These are phyloP conservation scores for Lutraria rhynchaena DNA, from an alignment of 1,140 invertebrate species.

Conservation along the genomic window DNA sequence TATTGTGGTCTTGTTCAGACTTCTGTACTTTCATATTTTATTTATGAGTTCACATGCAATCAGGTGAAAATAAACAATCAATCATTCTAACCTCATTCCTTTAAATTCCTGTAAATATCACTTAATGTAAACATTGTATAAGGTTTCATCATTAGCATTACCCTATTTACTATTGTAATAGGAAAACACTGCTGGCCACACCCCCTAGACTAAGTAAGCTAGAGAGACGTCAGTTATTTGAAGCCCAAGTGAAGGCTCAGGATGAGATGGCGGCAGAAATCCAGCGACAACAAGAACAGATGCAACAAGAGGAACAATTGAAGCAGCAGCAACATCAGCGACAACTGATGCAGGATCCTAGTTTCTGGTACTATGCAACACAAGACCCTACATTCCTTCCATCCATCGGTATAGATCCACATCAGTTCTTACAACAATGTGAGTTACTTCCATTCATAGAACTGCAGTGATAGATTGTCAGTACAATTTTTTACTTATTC, in stretches of 20 bases:
- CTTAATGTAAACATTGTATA: background rate
- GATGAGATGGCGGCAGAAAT: slow-evolving; percentile 81
- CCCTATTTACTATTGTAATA: slow-evolving; percentile 59
- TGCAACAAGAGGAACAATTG: slow-evolving; percentile 57
- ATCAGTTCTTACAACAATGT: slow-evolving; percentile 52
- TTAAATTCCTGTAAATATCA: background rate
- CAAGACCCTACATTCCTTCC: slow-evolving; percentile 57
- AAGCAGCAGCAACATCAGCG: slow-evolving; percentile 62
- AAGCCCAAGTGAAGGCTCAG: slow-evolving; percentile 87
- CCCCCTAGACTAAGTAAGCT: slow-evolving; percentile 86
- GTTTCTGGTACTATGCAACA: slow-evolving; percentile 51
- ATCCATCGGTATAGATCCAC: slow-evolving; percentile 54
- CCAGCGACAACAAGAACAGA: slow-evolving; percentile 70
- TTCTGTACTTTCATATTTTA: no score
- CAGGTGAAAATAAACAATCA: background rate
- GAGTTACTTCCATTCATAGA: background rate
- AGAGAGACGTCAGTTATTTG: slow-evolving; percentile 90
- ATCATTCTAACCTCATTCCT: background rate
- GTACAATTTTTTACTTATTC: no score
- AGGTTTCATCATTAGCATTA: slow-evolving; percentile 1
- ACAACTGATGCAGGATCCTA: slow-evolving; percentile 52
- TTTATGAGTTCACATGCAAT: slow-evolving; percentile 10
- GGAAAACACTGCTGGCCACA: slow-evolving; percentile 67
- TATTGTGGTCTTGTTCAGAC: no score
- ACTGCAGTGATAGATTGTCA: no score